phyloP scores from a whole-genome alignment of 2,888 invertebrate genomes.

The Hydrotaea diabolus region DNA sequence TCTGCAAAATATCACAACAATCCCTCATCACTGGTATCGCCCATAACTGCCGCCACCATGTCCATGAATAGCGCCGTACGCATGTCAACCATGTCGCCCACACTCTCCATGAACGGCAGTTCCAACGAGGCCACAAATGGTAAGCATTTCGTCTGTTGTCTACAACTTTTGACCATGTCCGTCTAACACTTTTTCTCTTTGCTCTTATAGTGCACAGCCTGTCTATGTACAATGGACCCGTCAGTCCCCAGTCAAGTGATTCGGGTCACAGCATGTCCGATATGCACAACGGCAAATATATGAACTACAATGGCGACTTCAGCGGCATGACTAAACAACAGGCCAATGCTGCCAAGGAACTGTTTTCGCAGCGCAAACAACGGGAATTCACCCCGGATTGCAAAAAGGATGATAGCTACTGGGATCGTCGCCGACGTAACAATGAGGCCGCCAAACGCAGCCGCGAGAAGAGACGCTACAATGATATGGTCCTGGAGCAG shows the following conservation, averaged over 20 bases:
- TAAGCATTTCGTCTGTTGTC: slow-evolving; percentile 56
- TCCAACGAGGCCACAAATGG: slow-evolving; percentile 77
- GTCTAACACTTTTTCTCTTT: not conserved
- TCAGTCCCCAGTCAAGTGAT: slow-evolving; percentile 81
- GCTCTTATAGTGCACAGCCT: slow-evolving; percentile 73
- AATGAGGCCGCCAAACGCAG: slow-evolving; percentile 98
- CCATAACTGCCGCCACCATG: slow-evolving; percentile 60
- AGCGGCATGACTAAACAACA: slow-evolving; percentile 74
- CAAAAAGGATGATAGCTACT: slow-evolving; percentile 98
- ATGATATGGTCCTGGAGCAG: slow-evolving; percentile 97
- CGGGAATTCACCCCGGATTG: slow-evolving; percentile 97
- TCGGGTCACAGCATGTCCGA: slow-evolving; percentile 79
- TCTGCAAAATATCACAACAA: slow-evolving; percentile 64
- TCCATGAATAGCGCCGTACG: slow-evolving; percentile 66
- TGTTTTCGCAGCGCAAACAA: slow-evolving; percentile 95
- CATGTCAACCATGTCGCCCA: slow-evolving; percentile 80
- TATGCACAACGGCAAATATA: slow-evolving; percentile 66
- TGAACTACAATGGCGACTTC: slow-evolving; percentile 69
- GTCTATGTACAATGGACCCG: slow-evolving; percentile 76
- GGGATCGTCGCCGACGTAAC: slow-evolving; percentile 97
- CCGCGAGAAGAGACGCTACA: slow-evolving; percentile 96
- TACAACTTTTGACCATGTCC: not conserved
- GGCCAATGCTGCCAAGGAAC: slow-evolving; percentile 86
- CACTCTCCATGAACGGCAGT: slow-evolving; percentile 81
- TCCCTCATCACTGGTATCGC: slow-evolving; percentile 47